Conservation (phyloP, 2,797 vertebrate genomes). For the Atherinosoma microstoma region DNA sequence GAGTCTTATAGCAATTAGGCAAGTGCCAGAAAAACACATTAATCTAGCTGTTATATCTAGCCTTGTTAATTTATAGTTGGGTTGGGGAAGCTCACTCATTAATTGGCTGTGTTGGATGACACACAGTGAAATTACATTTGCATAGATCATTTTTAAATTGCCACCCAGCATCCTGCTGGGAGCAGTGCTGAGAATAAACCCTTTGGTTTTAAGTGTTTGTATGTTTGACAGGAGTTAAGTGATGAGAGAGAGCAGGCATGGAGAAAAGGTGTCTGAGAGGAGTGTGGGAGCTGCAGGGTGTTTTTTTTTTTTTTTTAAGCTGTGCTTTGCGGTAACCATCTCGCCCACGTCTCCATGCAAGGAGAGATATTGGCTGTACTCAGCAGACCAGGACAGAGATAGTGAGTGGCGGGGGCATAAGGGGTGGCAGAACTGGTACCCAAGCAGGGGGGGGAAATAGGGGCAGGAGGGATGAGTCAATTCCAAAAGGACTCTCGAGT, state of each 20-base stretch:
- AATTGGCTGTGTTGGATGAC: conserved; percentile 84
- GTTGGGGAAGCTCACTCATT: conserved; percentile 82
- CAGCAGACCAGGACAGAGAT: conserved; percentile 75
- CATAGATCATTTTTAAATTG: conserved; percentile 85
- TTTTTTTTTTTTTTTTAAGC: conserved; percentile 47
- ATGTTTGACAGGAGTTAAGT: conserved; percentile 60
- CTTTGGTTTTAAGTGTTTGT: conserved; percentile 71
- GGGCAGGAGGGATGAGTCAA: conserved; percentile 50
- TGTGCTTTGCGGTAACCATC: conserved; percentile 54
- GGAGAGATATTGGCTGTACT: conserved; percentile 79
- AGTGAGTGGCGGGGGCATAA: conserved; percentile 47
- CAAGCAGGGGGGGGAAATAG: conserved; percentile 16
- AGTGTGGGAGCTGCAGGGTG: conserved; percentile 42
- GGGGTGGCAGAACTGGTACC: conserved; percentile 46
- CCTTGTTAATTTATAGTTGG: conserved; percentile 83
- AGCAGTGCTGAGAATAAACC: conserved; percentile 69
- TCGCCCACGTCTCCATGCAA: conserved; percentile 67
- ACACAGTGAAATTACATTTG: conserved; percentile 84
- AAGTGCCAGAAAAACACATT: conserved; percentile 85
- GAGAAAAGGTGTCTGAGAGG: conserved; percentile 54
- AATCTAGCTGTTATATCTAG: conserved; percentile 85
- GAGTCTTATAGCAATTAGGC: conserved; percentile 83
- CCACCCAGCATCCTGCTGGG: conserved; percentile 76
- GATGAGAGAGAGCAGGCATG: conserved; percentile 43
- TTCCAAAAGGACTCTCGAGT: conserved; percentile 74